A percentile compares a stretch with the other conserved stretches of the same genome.
These are phyloP conservation scores for Menidia menidia DNA, from an alignment of 2,797 vertebrate genomes.

Conservation along the genomic window DNA sequence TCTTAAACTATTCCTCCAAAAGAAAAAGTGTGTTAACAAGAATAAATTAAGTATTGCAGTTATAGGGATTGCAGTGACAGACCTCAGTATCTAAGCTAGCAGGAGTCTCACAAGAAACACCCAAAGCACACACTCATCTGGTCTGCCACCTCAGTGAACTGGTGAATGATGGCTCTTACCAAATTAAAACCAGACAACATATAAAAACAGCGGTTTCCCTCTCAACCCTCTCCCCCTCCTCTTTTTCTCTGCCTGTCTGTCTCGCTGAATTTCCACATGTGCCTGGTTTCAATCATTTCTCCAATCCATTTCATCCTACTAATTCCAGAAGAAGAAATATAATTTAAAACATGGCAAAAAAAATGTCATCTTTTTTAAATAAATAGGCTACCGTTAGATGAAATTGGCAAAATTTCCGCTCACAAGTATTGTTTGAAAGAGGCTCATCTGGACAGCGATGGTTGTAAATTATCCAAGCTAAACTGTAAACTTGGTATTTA, in stretches of 20 bases:
- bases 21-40: slow-evolving; percentile 10
- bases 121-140: slow-evolving; percentile 59
- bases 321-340: slow-evolving; percentile 53
- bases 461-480: slow-evolving; percentile 20
- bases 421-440: slow-evolving; percentile 21
- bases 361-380: slow-evolving; percentile 48
- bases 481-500: not conserved
- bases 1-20: slow-evolving; percentile 13
- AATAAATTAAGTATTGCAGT: slow-evolving; percentile 22
- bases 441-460: slow-evolving; percentile 23
- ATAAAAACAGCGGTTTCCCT: slow-evolving; percentile 79
- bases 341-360: slow-evolving; percentile 56
- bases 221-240: slow-evolving; percentile 36
- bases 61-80: slow-evolving; percentile 24
- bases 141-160: slow-evolving; percentile 78
- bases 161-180: slow-evolving; percentile 77
- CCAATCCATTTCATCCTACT: slow-evolving; percentile 61
- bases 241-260: slow-evolving; percentile 49
- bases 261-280: slow-evolving; percentile 50
- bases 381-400: slow-evolving; percentile 42
- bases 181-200: slow-evolving; percentile 81
- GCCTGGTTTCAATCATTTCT: slow-evolving; percentile 76
- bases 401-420: slow-evolving; percentile 17
- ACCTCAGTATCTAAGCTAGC: slow-evolving; percentile 41
- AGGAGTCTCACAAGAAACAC: slow-evolving; percentile 37